phyloP scores from a whole-genome alignment of 2,888 invertebrate genomes.

The Camptogramma bilineatum region DNA sequence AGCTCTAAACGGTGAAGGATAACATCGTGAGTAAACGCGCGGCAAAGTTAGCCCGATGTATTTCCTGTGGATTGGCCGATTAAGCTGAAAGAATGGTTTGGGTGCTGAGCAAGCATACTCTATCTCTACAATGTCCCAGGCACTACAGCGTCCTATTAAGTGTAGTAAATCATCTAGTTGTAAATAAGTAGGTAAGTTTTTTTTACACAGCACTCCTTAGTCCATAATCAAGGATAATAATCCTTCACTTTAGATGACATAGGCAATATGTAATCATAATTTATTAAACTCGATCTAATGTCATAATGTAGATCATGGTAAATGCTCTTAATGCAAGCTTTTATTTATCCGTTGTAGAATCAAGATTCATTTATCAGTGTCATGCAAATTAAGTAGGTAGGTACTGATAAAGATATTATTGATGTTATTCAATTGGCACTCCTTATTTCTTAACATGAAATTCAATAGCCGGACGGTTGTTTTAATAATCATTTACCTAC shows the following conservation, averaged over 20 bases:
- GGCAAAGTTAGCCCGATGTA: no score
- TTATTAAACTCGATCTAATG: not conserved
- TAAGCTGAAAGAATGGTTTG: no score
- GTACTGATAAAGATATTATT: constrained; percentile 24
- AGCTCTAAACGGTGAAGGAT: no score
- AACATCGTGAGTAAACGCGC: no score
- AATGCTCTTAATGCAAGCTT: constrained; percentile 1
- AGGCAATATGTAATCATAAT: not conserved
- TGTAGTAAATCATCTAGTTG: no score
- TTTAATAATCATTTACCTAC: no score
- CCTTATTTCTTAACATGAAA: constrained; percentile 21
- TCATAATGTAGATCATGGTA: constrained; percentile 9
- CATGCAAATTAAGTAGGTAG: constrained; percentile 31
- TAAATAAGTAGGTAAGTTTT: no score
- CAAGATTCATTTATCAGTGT: constrained; percentile 24
- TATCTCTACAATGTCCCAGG: no score
- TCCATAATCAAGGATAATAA: not conserved
- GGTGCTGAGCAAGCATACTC: no score
- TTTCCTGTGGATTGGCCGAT: no score
- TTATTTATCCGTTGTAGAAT: constrained; percentile 16
- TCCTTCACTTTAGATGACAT: not conserved
- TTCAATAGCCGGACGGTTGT: not conserved
- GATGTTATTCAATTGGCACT: constrained; percentile 15
- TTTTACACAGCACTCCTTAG: no score
- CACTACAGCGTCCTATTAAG: no score